phyloP scores from a whole-genome alignment of 2,888 invertebrate genomes.

The Aquatica leii region DNA sequence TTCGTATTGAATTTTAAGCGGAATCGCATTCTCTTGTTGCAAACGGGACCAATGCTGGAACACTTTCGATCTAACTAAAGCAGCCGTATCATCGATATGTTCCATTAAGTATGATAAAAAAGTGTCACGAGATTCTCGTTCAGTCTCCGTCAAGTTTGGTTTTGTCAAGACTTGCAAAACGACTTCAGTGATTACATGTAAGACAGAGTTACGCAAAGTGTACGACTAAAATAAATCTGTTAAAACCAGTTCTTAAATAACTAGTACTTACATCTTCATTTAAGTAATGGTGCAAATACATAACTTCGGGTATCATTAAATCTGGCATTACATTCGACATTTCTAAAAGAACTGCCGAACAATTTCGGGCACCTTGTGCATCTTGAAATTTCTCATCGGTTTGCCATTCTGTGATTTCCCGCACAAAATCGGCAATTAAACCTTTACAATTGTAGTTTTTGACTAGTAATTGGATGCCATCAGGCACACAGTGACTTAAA shows the following conservation, averaged over 20 bases:
- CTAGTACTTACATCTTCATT: constrained; percentile 50
- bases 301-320: constrained; percentile 57
- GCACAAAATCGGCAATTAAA: constrained; percentile 76
- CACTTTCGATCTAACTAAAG: constrained; percentile 86
- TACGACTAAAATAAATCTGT: constrained; percentile 63
- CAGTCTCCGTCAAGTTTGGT: constrained; percentile 74
- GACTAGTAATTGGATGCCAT: constrained; percentile 75
- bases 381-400: constrained; percentile 63
- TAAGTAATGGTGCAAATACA: constrained; percentile 54
- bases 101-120: constrained; percentile 81
- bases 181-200: constrained; percentile 85
- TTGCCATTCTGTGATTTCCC: constrained; percentile 77
- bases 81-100: constrained; percentile 85
- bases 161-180: constrained; percentile 75
- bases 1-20: constrained; percentile 72
- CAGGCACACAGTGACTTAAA: constrained; percentile 72
- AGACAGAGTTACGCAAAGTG: constrained; percentile 79
- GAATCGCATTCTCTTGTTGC: constrained; percentile 81
- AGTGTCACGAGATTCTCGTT: constrained; percentile 74
- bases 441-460: constrained; percentile 72
- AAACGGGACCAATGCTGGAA: constrained; percentile 85
- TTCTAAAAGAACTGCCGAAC: constrained; percentile 52
- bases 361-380: constrained; percentile 55
- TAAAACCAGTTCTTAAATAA: background rate
- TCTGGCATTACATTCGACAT: constrained; percentile 55